Evolutionary conservation across 2,113 vertebrate genomes (phyloP).

Genomic region (Lonchura striata): DNA sequence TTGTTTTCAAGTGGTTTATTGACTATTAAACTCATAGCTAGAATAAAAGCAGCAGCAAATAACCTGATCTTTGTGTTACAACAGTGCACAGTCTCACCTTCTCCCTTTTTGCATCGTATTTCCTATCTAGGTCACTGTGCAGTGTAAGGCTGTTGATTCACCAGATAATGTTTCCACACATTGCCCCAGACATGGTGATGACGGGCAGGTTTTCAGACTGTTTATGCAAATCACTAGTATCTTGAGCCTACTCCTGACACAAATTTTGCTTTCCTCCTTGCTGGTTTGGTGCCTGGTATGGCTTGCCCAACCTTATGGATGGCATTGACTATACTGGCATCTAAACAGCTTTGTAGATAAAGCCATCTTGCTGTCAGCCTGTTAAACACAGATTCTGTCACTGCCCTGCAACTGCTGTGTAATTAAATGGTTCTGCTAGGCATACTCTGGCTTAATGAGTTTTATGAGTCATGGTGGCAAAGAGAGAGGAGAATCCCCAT

Average conservation of each 20-base stretch:
- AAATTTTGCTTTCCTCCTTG: neutral
- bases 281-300: neutral
- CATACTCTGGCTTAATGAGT: slow-evolving; percentile 28
- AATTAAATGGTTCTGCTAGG: slow-evolving; percentile 49
- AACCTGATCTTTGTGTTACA: neutral
- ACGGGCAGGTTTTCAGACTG: neutral
- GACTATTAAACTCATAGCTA: neutral
- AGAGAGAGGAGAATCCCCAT: slow-evolving; percentile 19
- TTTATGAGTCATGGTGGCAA: slow-evolving; percentile 43
- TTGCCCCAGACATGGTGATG: neutral
- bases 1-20: slow-evolving; percentile 20
- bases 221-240: neutral
- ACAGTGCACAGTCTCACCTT: neutral
- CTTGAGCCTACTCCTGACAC: neutral
- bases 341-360: slow-evolving; percentile 24
- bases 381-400: slow-evolving; percentile 20
- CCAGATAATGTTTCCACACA: slow-evolving; percentile 19
- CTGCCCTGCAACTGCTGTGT: slow-evolving; percentile 3
- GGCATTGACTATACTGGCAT: neutral
- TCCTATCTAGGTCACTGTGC: slow-evolving; percentile 50
- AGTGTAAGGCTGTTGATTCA: neutral
- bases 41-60: slow-evolving; percentile 28
- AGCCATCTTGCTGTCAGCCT: slow-evolving; percentile 2
- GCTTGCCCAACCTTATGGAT: neutral
- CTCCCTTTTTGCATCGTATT: neutral